Percentiles rank a stretch among this genome's conserved stretches.
Evolutionary conservation across 1,140 invertebrate species (phyloP).

Genomic region (Drosophila sucinea): DNA sequence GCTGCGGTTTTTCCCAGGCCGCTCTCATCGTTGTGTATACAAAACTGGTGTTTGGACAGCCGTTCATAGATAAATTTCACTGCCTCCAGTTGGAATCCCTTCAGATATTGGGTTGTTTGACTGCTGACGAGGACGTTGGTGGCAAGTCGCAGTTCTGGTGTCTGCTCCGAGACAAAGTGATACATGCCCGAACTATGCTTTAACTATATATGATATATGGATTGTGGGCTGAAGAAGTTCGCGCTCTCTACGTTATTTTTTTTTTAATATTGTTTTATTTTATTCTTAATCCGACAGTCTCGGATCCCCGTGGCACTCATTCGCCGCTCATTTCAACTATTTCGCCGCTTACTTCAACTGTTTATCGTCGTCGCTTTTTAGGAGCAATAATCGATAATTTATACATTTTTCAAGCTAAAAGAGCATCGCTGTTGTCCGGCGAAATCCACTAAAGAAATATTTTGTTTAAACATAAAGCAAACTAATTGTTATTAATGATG

Average conservation of each 20-base stretch:
- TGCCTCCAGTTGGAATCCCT: constrained; percentile 70
- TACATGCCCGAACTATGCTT: constrained; percentile 56
- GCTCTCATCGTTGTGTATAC: constrained; percentile 77
- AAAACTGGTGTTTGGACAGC: constrained; percentile 63
- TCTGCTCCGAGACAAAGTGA: constrained; percentile 72
- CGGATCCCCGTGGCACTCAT: constrained; percentile 1
- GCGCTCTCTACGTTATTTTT: not conserved
- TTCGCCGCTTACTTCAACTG: too few species aligned
- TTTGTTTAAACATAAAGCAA: not conserved
- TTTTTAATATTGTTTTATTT: not conserved
- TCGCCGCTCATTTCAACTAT: not conserved
- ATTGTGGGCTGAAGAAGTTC: not conserved
- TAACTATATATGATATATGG: constrained; percentile 17
- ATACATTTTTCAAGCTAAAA: not conserved
- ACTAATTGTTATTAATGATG: not conserved
- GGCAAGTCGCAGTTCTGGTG: constrained; percentile 64
- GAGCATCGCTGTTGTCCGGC: not conserved
- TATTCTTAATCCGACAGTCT: not conserved
- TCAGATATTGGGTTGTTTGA: constrained; percentile 71
- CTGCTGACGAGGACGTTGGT: constrained; percentile 57
- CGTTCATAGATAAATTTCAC: constrained; percentile 66
- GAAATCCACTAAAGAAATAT: not conserved
- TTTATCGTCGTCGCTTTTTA: too few species aligned
- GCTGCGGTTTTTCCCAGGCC: constrained; percentile 68
- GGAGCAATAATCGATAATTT: too few species aligned